Evolutionary conservation across 2,888 invertebrate genomes (phyloP), one percentile per base, ranked within the genome.

Genomic region (Tillus elongatus): DNA sequence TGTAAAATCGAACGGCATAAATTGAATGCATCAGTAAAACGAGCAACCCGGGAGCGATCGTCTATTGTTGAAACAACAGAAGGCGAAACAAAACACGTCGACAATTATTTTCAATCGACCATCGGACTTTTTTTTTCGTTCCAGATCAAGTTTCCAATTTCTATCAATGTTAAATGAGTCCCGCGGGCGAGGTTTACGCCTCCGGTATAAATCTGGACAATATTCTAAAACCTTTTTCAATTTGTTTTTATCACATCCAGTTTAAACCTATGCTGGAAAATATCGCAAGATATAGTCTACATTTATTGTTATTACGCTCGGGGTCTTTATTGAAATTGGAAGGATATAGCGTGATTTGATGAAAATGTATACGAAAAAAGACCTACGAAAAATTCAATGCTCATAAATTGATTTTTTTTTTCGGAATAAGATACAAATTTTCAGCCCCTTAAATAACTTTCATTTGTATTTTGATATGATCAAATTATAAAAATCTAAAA

Each of bases 81-180:
- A 53, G 52, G 50, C 54, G 50, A 53, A 53, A 52, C 54, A 56
- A 58, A 59, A 59, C 56, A 55, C 55, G 55, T 56, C 54, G 63
- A 63, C 64, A 64, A 63, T 64, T 63, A 64, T 64, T 64, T 64
- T 64, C 62, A 63, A 63, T 63, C 61, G 62, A 52, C 54, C 48
- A 51, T 52, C 51, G 49, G 48, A 46, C 49, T 52, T 52, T 52
- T 53, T 53, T 51, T 48, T 42, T 36, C 30, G 45, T 42, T 44
- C 42, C 30, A 42, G 45, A 50, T 54, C 56, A 46, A 48, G 48
- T 48, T 50, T 50, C 52, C 44, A 47, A 43, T 58, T 60, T 59
- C 58, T 51, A 58, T 57, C 58, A 52, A 39, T 39, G 36, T 46
- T 44, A 50, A 58, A 60, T 50, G 51, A 47, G 43, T 47, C 60